phyloP scores from a whole-genome alignment of 1,140 invertebrate species.

The Danaus melanippus region DNA sequence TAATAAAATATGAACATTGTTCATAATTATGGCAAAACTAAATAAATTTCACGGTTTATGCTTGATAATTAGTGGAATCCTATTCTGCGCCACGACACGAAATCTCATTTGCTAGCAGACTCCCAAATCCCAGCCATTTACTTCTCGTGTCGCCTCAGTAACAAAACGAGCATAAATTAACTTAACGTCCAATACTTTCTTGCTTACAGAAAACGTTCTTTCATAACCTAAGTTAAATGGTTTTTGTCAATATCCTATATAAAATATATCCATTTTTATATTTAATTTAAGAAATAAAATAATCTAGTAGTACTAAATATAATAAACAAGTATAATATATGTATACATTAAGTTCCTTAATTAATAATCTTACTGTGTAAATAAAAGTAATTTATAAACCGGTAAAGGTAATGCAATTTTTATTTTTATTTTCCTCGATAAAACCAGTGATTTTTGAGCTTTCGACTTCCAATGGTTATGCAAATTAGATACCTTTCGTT shows the following conservation, averaged over 20 bases:
- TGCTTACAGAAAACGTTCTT: slow-evolving; percentile 61
- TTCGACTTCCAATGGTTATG: slow-evolving; percentile 18
- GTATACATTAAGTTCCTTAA: no score
- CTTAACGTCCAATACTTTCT: slow-evolving; percentile 66
- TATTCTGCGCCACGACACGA: slow-evolving; percentile 21
- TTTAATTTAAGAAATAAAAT: no score
- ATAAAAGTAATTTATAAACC: no score
- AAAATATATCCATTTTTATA: no score
- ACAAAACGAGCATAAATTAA: slow-evolving; percentile 67
- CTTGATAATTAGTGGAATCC: slow-evolving; percentile 3
- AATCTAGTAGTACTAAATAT: no score
- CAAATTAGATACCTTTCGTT: slow-evolving; percentile 16
- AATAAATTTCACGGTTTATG: no score
- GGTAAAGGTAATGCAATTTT: no score
- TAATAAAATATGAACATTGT: no score
- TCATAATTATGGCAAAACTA: no score
- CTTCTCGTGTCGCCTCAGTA: slow-evolving; percentile 33
- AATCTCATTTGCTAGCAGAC: slow-evolving; percentile 43
- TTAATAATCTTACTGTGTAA: no score
- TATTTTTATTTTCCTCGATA: slow-evolving; percentile 1
- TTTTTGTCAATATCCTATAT: slow-evolving; percentile 10
- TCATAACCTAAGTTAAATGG: slow-evolving; percentile 29
- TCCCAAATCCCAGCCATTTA: slow-evolving; percentile 43
- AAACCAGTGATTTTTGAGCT: slow-evolving; percentile 11
- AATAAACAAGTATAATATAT: no score